Base-by-base conservation (phyloP, 2,113 vertebrate species). In the Thomomys bottae region DNA sequence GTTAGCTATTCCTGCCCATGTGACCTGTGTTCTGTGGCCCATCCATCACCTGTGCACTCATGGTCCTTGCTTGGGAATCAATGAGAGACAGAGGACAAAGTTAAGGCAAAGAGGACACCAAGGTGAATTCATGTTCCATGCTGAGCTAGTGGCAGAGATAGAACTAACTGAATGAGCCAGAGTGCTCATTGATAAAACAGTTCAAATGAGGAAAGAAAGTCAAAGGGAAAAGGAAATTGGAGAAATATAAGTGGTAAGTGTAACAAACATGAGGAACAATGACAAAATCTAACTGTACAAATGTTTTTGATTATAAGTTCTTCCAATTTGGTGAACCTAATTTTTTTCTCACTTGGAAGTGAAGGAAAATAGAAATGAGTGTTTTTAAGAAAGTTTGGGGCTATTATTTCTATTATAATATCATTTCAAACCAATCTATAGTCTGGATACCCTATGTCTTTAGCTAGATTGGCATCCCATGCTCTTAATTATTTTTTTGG, bases 61-160 rank as follows among this genome's bases (percentile, higher is more conserved):
- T 24, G 66, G 80, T 67, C 36, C 14, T 81, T 81, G 64, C 79
- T 40, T 81, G 61, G 57, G 57, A 32, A 0, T 91, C 92, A 4
- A 24, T 8, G 94, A 80, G 79, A 54, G 84, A 78, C 61, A 87
- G 57, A 77, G 73, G 84, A 92, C 77, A 72, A 70, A 66, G 73
- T 49, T 64, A 49, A 59, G 84, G 36, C 36, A 90, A 96, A 15
- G 21, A 24, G 45, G 32, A 21, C 42, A 5, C 26, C 3, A 30
- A 36, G 64, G 32, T 34, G 30, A 40, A 70, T 0, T 20, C 11
- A 61, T 86, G 80, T 54, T 72, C 14, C 45, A 24, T 0, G 17
- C 18, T 18, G 45, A 73, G 3, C 26, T 42, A 42, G 23, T 40
- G 36, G 36, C 54, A 30, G 30, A 54, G 34, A 26, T 66, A 8